A percentile compares a stretch with the other conserved stretches of the same genome.
phyloP scores from a whole-genome alignment of 2,888 invertebrate genomes.

The Antheraea assamensis region DNA sequence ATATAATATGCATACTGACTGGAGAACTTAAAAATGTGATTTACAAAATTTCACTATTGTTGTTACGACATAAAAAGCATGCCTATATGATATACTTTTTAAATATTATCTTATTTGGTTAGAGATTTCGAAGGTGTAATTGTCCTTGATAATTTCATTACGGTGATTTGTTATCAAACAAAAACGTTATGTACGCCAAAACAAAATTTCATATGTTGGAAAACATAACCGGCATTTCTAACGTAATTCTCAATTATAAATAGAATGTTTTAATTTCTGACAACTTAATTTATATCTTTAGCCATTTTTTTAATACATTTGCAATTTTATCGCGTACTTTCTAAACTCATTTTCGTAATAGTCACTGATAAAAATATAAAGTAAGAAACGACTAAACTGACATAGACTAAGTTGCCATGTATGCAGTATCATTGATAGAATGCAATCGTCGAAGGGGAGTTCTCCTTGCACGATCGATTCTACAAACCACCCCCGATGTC shows the following conservation, averaged over 20 bases:
- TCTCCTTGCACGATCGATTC: conserved; percentile 61
- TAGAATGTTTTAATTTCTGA: neutral
- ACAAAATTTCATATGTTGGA: too few species aligned
- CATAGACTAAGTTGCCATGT: neutral
- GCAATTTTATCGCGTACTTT: neutral
- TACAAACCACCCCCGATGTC: conserved; percentile 53
- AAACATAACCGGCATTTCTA: neutral
- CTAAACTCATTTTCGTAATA: neutral
- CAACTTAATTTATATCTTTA: too few species aligned
- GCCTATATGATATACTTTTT: neutral
- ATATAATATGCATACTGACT: neutral
- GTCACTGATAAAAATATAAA: neutral
- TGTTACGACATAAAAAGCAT: neutral
- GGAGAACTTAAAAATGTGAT: conserved; percentile 27
- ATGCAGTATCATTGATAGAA: conserved; percentile 51
- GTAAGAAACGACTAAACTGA: neutral
- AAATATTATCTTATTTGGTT: neutral
- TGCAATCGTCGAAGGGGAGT: conserved; percentile 47
- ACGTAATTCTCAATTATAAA: neutral
- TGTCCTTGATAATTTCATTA: neutral
- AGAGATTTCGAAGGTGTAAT: neutral
- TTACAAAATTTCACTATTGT: conserved; percentile 28
- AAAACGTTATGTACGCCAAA: too few species aligned
- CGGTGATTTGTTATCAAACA: neutral
- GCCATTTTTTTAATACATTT: too few species aligned